Evolutionary conservation across 2,113 vertebrate genomes (phyloP).

Genomic region (Tympanuchus pallidicinctus): DNA sequence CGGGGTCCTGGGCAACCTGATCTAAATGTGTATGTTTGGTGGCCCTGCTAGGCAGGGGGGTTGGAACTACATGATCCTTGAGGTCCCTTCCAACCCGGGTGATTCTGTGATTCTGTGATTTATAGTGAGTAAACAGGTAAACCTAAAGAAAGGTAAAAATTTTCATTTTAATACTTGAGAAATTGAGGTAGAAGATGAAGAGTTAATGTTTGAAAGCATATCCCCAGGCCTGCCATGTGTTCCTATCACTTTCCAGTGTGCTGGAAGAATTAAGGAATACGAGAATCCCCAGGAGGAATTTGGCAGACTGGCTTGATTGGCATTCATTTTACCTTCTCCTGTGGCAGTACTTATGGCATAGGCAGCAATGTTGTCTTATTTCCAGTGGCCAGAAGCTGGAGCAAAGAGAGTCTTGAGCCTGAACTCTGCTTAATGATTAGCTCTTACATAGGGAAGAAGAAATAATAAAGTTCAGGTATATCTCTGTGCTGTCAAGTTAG

Average conservation of each 20-base stretch:
- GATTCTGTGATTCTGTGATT: neutral
- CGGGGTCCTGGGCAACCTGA: no score
- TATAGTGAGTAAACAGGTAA: neutral
- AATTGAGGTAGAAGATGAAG: neutral
- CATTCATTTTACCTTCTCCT: neutral
- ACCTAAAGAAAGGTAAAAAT: neutral
- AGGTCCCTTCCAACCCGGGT: no score
- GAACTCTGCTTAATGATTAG: neutral
- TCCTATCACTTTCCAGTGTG: neutral
- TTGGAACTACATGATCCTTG: no score
- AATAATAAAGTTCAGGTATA: neutral
- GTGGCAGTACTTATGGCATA: neutral
- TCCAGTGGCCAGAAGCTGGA: neutral
- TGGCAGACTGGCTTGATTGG: neutral
- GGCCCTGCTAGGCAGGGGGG: no score
- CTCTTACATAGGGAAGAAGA: neutral
- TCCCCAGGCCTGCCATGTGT: neutral
- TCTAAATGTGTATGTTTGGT: no score
- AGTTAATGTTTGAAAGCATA: neutral
- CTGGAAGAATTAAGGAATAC: neutral
- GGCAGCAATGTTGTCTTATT: accelerated
- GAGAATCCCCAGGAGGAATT: neutral
- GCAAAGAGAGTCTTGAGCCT: neutral
- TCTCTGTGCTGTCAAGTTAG: neutral
- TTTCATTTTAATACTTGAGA: neutral